Base-by-base conservation (phyloP, 2,888 invertebrate species). In the Orthonevra nobilis region DNA sequence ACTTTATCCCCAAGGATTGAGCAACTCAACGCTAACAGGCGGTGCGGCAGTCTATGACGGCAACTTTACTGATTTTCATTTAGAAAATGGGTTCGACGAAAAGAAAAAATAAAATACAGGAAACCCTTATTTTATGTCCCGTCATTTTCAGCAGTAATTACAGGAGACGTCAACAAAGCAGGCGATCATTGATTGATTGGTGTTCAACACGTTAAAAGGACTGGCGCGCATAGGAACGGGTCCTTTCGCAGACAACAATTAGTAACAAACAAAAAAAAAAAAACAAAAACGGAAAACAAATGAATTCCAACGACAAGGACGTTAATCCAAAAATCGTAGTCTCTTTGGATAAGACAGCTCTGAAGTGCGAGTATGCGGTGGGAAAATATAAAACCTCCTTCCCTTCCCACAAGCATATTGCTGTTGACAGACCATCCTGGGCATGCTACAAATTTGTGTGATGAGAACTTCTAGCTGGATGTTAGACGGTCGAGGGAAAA, bases 141-240 rank as follows among this genome's bases (percentile, higher is more conserved):
- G 61, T 68, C 66, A 48, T 73, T 69, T 68, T 72, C 56, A 61
- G 61, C 20, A 48, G 68, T 73, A 73, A 79, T 79, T 79, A 79
- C 54, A 32, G 68, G 60, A 46, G 73, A 68, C 54, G 61, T 79
- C 72, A 66, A 61, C 73, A 46, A 44, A 56, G 23, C 54, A 17
- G 48, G 40, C 48, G 46, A 32, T 60, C 73, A 72, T 56, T 79
- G 79, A 79, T 73, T 79, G 79, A 79, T 79, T 66, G 68, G 73
- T 68, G 56, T 56, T 79, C 73, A 79, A 73, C 79, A 79, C 73
- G 66, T 61, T n/a, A 44, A 32, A 36, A 38, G 20, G 15, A 46
- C 10, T 9, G 42, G 26, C 7, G 10, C 0, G 3, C 23, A 23
- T 3, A 23, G 14, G 6, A 7, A 1, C 1, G 4, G 30, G 2